Base-by-base conservation (phyloP, 1,140 invertebrate species). In the Dendrolimus punctatus region DNA sequence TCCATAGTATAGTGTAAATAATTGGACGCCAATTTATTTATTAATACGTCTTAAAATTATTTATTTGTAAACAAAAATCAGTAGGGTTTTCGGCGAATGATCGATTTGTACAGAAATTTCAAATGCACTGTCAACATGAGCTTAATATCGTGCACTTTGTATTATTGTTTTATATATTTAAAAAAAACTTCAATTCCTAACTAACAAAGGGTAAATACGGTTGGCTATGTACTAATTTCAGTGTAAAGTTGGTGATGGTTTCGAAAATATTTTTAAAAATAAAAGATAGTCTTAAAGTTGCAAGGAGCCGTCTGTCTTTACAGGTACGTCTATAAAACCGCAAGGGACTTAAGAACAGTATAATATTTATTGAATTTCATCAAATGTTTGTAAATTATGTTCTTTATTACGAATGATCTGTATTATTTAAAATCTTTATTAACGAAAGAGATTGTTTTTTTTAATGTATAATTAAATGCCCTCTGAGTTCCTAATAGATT, bases 301-400 rank as follows among this genome's bases (percentile, higher is more conserved):
- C 23, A 67, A 61, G 58, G 58, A 57, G 60, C 57, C 41, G 40
- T 65, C 56, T 69, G 71, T 76, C 66, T 72, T 84, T 81, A 58
- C 80, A 84, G 80, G 80, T 84, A 76, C 78, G 68, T 62, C 75
- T 83, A 62, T 84, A 81, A 73, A 72, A 66, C 71, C 55, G 58
- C 71, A 65, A 58, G 72, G 70, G 71, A 69, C 55, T 62, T 73
- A 72, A 72, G 71, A 76, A 72, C 66, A 75, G 71, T 67, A 67
- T 49, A 48, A 67, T 63, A 66, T 69, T 68, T 62, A 65, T 67
- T 39, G 60, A 59, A 62, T 62, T 63, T 51, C 47, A 50, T 58
- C 55, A 9, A 53, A 49, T 58, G 47, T 46, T 53, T 67, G 40
- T 48, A 57, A 53, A 64, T 44, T 60, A 60, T 56, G 40, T 61